phyloP scores from a whole-genome alignment of 2,113 vertebrate genomes.

The Brienomyrus brachyistius region DNA sequence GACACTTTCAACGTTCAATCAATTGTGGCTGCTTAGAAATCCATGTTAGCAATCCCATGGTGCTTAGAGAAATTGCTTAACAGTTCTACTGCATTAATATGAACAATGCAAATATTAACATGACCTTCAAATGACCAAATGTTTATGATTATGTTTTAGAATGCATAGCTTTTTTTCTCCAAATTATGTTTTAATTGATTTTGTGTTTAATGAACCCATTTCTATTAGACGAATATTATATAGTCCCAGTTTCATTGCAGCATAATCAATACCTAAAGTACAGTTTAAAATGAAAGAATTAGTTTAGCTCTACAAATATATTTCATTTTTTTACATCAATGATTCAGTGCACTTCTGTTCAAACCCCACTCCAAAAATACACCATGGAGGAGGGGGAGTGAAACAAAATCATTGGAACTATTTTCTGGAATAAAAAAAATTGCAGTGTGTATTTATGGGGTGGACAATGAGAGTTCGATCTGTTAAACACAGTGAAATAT shows the following conservation, averaged over 20 bases:
- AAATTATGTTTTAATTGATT: not conserved
- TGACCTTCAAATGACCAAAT: not conserved
- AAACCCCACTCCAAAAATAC: not conserved
- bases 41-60: not conserved
- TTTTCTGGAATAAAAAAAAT: not conserved
- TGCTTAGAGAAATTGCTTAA: not conserved
- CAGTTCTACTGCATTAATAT: not conserved
- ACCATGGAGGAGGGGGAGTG: not conserved
- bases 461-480: not conserved
- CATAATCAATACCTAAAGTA: not conserved
- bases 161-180: not conserved
- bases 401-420: not conserved
- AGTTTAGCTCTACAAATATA: not conserved
- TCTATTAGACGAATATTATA: not conserved
- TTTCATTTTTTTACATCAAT: not conserved
- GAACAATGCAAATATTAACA: not conserved
- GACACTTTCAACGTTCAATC: not conserved
- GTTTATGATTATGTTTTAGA: not conserved
- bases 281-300: not conserved
- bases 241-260: not conserved
- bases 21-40: not conserved
- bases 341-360: not conserved
- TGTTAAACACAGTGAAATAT: not conserved
- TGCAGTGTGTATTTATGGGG: not conserved
- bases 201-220: not conserved